Evolutionary conservation across 2,888 invertebrate genomes (phyloP), one percentile per base, ranked within the genome.

Genomic region (Nowickia ferox): DNA sequence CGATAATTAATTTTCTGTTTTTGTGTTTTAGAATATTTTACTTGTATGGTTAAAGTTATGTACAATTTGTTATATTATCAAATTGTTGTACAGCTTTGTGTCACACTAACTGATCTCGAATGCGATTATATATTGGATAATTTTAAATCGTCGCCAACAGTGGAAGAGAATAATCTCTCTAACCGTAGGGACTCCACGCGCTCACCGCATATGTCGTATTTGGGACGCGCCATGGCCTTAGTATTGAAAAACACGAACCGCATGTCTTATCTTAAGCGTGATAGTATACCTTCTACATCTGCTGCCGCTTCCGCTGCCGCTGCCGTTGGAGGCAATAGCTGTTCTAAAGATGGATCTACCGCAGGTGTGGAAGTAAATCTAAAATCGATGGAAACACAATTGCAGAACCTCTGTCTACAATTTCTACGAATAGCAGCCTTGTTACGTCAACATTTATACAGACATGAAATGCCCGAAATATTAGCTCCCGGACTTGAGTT

Each of bases 41-140:
- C 96, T 1, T 96, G 96, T 91, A 95, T 98, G 89, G 97, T 98
- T 2, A 96, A 96, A 92, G 96, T 96, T 87, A 94, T 98, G 87
- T 98, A 97, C 94, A 97, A 98, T 92, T 94, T 98, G 87, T 94
- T 96, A 84, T 98, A 97, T 93, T 96, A 98, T 92, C 98, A 98
- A 94, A 96, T 97, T 66, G 95, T 98, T 87, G 95, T 96, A 75
- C 97, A 97, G 93, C 94, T 97, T 87, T 95, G 96, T 77, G 96
- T 96, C 87, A 94, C 94, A 87, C 93, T 96, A 90, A 94, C 95
- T 55, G 95, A 95, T 63, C 93, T 93, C 57, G 96, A 96, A 88
- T 94, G 96, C 77, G 93, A 94, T 40, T 93, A 94, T 84, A 93
- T 94, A 46, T 91, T 93, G 87, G 87, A 89, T 40, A 90, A 91